Conservation (phyloP, 1,140 invertebrate genomes). For the Lordiphosa collinella region DNA sequence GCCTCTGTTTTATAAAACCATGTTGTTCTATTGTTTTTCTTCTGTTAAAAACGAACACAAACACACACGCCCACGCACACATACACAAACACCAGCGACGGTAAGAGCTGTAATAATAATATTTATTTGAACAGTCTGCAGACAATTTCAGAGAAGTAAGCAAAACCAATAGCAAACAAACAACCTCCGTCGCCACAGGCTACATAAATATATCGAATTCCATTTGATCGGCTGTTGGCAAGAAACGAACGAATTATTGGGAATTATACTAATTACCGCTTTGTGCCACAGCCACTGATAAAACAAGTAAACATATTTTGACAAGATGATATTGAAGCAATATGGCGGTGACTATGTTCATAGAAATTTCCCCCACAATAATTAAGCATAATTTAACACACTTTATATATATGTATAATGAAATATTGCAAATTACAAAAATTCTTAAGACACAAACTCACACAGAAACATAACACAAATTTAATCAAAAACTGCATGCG, state of each 20-base stretch:
- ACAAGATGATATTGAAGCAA: slow-evolving; percentile 78
- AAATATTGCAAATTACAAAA: slow-evolving; percentile 12
- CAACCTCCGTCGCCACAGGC: slow-evolving; percentile 2
- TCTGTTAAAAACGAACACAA: slow-evolving; percentile 32
- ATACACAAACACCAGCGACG: slow-evolving; percentile 9
- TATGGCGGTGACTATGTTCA: slow-evolving; percentile 79
- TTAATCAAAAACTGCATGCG: slow-evolving; percentile 40
- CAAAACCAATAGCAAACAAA: not conserved
- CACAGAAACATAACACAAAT: slow-evolving; percentile 22
- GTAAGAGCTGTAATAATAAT: too few relatives aligned
- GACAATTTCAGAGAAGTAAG: not conserved
- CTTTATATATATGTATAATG: slow-evolving; percentile 20
- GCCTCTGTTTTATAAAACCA: slow-evolving; percentile 59
- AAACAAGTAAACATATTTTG: slow-evolving; percentile 28
- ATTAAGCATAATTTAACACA: slow-evolving; percentile 32
- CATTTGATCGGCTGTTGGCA: not conserved
- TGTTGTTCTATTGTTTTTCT: slow-evolving; percentile 45
- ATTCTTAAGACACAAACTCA: slow-evolving; percentile 22
- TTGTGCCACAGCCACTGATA: not conserved
- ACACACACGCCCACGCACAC: slow-evolving; percentile 24
- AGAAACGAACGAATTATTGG: slow-evolving; percentile 1
- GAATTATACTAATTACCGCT: not conserved
- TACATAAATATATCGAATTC: slow-evolving; percentile 13
- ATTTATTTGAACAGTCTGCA: not conserved
- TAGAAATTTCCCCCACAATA: slow-evolving; percentile 44